A percentile compares a stretch with the other conserved stretches of the same genome.
phyloP scores from a whole-genome alignment of 2,113 vertebrate species.

The Chloroceryle aenea region DNA sequence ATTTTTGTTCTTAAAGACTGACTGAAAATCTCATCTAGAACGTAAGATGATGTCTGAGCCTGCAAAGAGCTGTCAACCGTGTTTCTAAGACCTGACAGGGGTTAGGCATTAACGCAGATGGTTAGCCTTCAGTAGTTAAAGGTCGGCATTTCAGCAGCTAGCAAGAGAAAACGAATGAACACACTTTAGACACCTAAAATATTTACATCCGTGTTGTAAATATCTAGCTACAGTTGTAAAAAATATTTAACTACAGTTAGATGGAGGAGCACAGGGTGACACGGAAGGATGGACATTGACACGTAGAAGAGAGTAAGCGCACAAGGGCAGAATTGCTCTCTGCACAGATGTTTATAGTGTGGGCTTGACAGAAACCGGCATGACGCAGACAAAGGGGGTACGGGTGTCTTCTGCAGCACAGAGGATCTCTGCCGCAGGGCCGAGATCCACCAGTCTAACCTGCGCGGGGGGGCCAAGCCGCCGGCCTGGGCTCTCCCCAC shows the following conservation, averaged over 20 bases:
- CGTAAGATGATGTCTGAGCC: not conserved
- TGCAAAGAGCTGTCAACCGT: not conserved
- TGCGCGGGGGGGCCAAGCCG: not conserved
- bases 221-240: not conserved
- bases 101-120: not conserved
- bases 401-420: rapidly evolving
- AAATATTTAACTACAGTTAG: not conserved
- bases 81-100: not conserved
- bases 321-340: not conserved
- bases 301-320: not conserved
- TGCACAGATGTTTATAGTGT: not conserved
- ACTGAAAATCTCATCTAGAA: not conserved
- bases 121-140: not conserved
- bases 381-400: rapidly evolving
- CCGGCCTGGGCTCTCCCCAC: not conserved
- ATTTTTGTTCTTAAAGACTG: not conserved
- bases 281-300: too few relatives aligned
- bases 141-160: not conserved
- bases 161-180: not conserved
- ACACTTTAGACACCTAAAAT: not conserved
- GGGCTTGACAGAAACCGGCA: not conserved
- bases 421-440: not conserved
- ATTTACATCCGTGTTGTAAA: not conserved
- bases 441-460: rapidly evolving
- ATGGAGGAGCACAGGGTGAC: not conserved